phyloP scores from a whole-genome alignment of 2,888 invertebrate genomes.

The Zonitis immaculata region DNA sequence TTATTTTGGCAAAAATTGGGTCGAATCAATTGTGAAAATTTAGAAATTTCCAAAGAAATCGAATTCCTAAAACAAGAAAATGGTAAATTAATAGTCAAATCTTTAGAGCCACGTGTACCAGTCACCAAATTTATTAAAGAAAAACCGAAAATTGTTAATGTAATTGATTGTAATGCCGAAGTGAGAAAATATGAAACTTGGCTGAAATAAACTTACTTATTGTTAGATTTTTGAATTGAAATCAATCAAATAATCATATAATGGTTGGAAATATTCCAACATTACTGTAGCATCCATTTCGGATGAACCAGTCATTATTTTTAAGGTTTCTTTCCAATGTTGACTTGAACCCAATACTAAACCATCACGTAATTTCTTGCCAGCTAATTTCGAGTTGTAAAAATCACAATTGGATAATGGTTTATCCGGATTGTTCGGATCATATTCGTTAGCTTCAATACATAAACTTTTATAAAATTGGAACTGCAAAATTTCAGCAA shows the following conservation, averaged over 20 bases:
- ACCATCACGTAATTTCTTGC: constrained; percentile 53
- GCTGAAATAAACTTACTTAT: constrained; percentile 1
- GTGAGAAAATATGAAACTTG: constrained; percentile 1
- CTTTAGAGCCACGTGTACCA: too few species aligned
- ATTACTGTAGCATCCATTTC: constrained; percentile 54
- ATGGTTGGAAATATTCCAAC: constrained; percentile 56
- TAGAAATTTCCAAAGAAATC: constrained; percentile 39
- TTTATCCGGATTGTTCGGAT: constrained; percentile 45
- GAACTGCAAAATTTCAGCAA: constrained; percentile 71
- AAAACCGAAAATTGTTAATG: not conserved
- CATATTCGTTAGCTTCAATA: constrained; percentile 59
- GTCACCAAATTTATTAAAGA: too few species aligned
- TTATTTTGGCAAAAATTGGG: constrained; percentile 43
- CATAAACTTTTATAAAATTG: constrained; percentile 72
- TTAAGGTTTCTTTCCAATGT: constrained; percentile 58
- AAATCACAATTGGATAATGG: constrained; percentile 38
- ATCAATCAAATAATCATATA: constrained; percentile 51
- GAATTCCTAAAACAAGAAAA: constrained; percentile 39
- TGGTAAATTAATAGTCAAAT: constrained; percentile 27
- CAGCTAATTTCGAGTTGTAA: constrained; percentile 34
- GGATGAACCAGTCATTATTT: constrained; percentile 54
- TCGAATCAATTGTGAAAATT: constrained; percentile 35
- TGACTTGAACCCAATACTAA: constrained; percentile 50
- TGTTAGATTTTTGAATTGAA: constrained; percentile 44
- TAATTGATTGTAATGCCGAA: not conserved